These are phyloP conservation scores for Sinocyclocheilus anshuiensis DNA, from an alignment of 2,113 vertebrate species.

Conservation along the genomic window DNA sequence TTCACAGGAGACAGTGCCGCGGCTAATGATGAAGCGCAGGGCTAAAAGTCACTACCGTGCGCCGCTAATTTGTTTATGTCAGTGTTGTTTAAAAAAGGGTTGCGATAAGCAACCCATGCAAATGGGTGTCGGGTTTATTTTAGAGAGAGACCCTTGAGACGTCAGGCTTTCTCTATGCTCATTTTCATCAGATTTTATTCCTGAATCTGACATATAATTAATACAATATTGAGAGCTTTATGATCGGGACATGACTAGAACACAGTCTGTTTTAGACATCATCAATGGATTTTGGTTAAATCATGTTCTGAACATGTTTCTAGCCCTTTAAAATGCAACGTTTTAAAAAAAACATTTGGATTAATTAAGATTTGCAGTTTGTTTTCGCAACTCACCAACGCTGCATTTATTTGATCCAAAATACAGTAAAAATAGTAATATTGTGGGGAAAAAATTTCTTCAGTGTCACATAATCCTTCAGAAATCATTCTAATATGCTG, in stretches of 20 bases:
- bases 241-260: background rate
- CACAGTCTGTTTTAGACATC: background rate
- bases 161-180: background rate
- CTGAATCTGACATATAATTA: background rate
- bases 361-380: no score
- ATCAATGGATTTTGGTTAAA: background rate
- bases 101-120: slow-evolving; percentile 18
- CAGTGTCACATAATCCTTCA: no score
- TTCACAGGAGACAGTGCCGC: background rate
- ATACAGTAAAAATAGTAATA: no score
- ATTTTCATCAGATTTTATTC: background rate
- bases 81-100: slow-evolving; percentile 30
- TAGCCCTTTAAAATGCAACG: background rate
- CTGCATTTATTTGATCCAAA: no score
- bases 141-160: background rate
- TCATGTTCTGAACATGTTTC: background rate
- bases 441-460: no score
- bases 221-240: background rate
- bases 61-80: slow-evolving; percentile 35
- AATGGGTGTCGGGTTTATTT: background rate
- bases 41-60: background rate
- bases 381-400: no score
- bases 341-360: no score
- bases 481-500: no score
- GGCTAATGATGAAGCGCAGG: slow-evolving; percentile 28